phyloP scores from a whole-genome alignment of 2,797 vertebrate species.

The Sitta carolinensis region DNA sequence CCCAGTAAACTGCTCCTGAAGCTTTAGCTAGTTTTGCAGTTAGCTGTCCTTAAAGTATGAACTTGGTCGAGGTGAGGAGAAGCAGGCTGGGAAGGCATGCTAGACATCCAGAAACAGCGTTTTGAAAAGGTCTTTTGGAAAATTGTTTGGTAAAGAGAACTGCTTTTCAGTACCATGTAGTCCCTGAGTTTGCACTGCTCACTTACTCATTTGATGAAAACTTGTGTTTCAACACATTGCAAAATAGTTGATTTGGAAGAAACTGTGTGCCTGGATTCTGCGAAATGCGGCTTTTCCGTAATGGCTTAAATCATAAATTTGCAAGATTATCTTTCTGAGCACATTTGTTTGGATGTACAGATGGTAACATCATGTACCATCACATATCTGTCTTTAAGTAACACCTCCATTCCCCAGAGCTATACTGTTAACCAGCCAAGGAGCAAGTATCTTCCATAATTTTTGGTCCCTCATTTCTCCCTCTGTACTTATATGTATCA shows the following conservation, averaged over 20 bases:
- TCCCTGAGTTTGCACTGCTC: neutral
- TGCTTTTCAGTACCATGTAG: neutral
- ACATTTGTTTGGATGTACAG: neutral
- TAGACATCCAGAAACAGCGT: neutral
- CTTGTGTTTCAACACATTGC: neutral
- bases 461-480: neutral
- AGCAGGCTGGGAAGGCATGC: neutral
- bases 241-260: conserved; percentile 22
- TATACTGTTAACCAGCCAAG: neutral
- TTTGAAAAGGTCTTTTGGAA: neutral
- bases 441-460: neutral
- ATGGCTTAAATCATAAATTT: neutral
- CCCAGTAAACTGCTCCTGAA: neutral
- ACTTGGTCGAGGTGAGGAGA: neutral
- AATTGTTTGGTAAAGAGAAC: neutral
- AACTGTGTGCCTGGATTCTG: neutral
- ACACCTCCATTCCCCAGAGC: neutral
- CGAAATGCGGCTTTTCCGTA: neutral
- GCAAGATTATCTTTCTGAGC: neutral
- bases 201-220: neutral
- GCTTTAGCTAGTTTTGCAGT: neutral
- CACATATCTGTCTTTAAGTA: neutral
- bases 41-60: neutral
- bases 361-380: neutral
- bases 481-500: neutral